These are phyloP conservation scores for Nephrotoma appendiculata DNA, from an alignment of 2,888 invertebrate species.

Conservation along the genomic window DNA sequence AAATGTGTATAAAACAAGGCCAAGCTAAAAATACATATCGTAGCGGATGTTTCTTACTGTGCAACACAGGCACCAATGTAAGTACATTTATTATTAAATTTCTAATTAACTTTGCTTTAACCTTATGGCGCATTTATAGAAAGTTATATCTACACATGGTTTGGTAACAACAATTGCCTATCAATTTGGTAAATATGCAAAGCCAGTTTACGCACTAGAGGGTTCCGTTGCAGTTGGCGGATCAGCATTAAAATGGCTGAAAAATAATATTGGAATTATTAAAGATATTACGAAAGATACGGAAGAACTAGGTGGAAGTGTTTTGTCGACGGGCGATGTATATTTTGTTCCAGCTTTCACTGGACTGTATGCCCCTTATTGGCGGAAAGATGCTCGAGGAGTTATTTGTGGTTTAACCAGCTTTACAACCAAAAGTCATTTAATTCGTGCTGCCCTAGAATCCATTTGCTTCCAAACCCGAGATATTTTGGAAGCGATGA, in stretches of 20 bases:
- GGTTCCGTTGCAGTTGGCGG: conserved; percentile 91
- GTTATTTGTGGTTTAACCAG: conserved; percentile 89
- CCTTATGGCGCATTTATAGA: conserved; percentile 27
- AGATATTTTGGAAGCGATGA: conserved; percentile 89
- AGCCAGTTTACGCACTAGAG: conserved; percentile 87
- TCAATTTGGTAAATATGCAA: conserved; percentile 65
- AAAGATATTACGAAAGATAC: conserved; percentile 52
- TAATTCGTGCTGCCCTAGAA: conserved; percentile 86
- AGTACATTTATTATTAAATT: not conserved
- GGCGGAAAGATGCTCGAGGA: conserved; percentile 92
- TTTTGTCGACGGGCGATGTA: conserved; percentile 82
- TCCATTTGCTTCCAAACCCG: conserved; percentile 93
- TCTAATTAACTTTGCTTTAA: not conserved
- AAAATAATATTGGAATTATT: conserved; percentile 80
- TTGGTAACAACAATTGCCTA: conserved; percentile 85
- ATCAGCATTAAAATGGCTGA: conserved; percentile 81
- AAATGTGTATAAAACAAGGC: conserved; percentile 74
- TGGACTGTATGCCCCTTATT: conserved; percentile 94
- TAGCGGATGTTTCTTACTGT: conserved; percentile 88
- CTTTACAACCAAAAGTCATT: conserved; percentile 83
- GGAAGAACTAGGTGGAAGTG: conserved; percentile 56
- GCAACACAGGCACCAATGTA: conserved; percentile 73
- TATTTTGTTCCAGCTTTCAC: conserved; percentile 98
- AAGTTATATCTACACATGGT: conserved; percentile 75
- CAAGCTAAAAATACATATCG: conserved; percentile 91